A percentile compares a stretch with the other conserved stretches of the same genome.
These are phyloP conservation scores for Torymus aiolomorphi DNA, from an alignment of 2,888 invertebrate species.

Conservation along the genomic window DNA sequence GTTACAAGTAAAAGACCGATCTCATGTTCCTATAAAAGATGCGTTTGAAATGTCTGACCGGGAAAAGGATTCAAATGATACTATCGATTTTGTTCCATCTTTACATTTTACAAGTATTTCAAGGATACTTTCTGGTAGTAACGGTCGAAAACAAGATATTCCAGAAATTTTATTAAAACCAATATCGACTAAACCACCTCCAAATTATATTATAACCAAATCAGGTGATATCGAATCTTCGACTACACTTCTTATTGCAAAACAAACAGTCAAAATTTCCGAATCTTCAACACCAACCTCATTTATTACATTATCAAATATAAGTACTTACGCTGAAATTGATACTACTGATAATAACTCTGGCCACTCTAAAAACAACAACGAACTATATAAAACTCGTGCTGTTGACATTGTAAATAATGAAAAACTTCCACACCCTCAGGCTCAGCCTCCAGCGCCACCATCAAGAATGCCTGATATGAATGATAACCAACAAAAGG, in stretches of 20 bases:
- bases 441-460: constrained; percentile 71
- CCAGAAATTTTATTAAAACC: constrained; percentile 84
- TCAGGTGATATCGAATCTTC: constrained; percentile 69
- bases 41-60: constrained; percentile 36
- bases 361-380: constrained; percentile 58
- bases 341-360: constrained; percentile 66
- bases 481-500: constrained; percentile 48
- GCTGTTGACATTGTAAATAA: constrained; percentile 57
- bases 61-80: constrained; percentile 60
- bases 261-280: constrained; percentile 16
- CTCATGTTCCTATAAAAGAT: constrained; percentile 49
- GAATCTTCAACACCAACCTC: constrained; percentile 68
- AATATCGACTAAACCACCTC: constrained; percentile 69
- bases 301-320: constrained; percentile 72
- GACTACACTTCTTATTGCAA: constrained; percentile 60
- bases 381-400: constrained; percentile 20
- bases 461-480: constrained; percentile 68
- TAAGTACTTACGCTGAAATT: constrained; percentile 64
- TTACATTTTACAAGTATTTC: constrained; percentile 89
- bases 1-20: constrained; percentile 54
- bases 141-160: constrained; percentile 88
- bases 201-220: constrained; percentile 76
- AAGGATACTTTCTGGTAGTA: constrained; percentile 89
- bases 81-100: constrained; percentile 82
- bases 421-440: constrained; percentile 71